phyloP scores from a whole-genome alignment of 2,888 invertebrate species.

The Epinotia demarniana region DNA sequence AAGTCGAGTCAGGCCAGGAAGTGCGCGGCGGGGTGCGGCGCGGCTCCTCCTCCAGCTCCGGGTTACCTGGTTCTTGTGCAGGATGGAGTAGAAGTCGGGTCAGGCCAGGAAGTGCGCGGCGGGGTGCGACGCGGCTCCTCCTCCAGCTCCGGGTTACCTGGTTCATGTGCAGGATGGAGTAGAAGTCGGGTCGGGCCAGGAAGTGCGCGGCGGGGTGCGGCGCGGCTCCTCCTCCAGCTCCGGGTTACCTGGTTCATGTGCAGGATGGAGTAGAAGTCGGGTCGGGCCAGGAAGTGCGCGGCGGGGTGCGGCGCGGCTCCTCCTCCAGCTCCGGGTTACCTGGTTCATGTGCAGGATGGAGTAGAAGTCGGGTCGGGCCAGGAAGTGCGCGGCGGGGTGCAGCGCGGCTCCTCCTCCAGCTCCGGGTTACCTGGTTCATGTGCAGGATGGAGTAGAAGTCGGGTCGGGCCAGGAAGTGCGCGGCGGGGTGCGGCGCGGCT shows the following conservation, averaged over 20 bases:
- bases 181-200: not conserved
- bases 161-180: slow-evolving; percentile 87
- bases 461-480: too few relatives aligned
- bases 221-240: slow-evolving; percentile 46
- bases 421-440: too few relatives aligned
- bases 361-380: slow-evolving; percentile 96
- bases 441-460: too few relatives aligned
- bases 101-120: not conserved
- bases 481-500: too few relatives aligned
- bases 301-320: too few relatives aligned
- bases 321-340: slow-evolving; percentile 66
- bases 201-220: not conserved
- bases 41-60: too few relatives aligned
- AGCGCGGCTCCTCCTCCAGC: too few relatives aligned
- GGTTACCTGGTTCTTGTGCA: slow-evolving; percentile 14
- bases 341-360: slow-evolving; percentile 96
- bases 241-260: slow-evolving; percentile 13
- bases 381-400: slow-evolving; percentile 85
- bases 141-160: slow-evolving; percentile 79
- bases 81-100: not conserved
- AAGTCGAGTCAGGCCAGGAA: not conserved
- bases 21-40: not conserved
- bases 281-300: not conserved
- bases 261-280: not conserved
- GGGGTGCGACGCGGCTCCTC: too few relatives aligned